phyloP scores from a whole-genome alignment of 1,140 invertebrate genomes.

The Trissolcus basalis region DNA sequence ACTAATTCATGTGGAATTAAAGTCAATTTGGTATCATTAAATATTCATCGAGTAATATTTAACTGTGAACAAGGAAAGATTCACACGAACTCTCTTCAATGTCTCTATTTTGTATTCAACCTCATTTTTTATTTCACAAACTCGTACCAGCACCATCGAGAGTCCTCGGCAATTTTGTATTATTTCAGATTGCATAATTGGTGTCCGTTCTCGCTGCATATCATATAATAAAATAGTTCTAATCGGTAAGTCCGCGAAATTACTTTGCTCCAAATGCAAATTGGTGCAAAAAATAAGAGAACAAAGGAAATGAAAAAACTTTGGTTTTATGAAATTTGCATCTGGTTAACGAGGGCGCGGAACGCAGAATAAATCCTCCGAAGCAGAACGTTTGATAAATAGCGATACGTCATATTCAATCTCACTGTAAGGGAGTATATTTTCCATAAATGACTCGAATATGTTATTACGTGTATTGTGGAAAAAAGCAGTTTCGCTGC shows the following conservation, averaged over 20 bases:
- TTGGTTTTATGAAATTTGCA: not conserved
- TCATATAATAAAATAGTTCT: conserved; percentile 15
- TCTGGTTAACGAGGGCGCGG: no score
- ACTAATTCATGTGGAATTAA: no score
- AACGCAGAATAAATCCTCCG: no score
- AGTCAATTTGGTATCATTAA: conserved; percentile 3
- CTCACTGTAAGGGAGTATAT: conserved; percentile 15
- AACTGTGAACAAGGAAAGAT: conserved; percentile 2
- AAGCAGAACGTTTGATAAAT: conserved; percentile 13
- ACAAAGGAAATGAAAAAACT: conserved; percentile 3
- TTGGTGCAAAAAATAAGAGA: conserved; percentile 3
- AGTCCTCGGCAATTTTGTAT: not conserved
- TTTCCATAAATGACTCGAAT: conserved; percentile 42
- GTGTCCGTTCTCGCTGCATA: conserved; percentile 3
- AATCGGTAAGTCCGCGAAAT: conserved; percentile 21
- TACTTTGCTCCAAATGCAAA: conserved; percentile 14
- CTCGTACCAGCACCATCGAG: no score
- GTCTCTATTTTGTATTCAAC: conserved; percentile 29
- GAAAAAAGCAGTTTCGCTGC: conserved; percentile 28
- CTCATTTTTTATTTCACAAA: conserved; percentile 6
- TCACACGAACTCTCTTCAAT: conserved; percentile 5
- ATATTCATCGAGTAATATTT: conserved; percentile 34
- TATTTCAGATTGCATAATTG: not conserved
- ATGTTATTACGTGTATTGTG: conserved; percentile 29
- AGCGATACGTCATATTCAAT: conserved; percentile 43